Conservation (phyloP, 2,113 vertebrate species). For the Cisticola juncidis region DNA sequence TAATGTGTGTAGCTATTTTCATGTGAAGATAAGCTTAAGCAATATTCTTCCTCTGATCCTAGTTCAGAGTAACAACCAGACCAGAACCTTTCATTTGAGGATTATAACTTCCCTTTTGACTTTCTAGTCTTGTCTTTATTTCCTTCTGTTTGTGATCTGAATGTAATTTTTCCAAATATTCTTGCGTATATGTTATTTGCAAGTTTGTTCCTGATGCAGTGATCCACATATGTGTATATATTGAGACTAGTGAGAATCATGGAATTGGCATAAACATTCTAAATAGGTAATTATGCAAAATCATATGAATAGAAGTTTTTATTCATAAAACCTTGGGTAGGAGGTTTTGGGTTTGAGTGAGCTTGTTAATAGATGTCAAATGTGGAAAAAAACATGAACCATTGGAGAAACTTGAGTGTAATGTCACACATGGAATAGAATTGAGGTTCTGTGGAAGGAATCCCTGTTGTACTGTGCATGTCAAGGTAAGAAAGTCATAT, state of each 20-base stretch:
- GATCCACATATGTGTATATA: background rate
- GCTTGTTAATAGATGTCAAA: background rate
- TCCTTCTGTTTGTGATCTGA: background rate
- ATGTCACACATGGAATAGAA: no score
- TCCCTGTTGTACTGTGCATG: background rate
- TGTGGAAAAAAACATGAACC: background rate
- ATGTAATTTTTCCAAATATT: background rate
- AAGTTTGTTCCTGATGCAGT: background rate
- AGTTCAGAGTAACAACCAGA: background rate
- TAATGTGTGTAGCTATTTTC: background rate
- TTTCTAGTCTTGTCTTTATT: background rate
- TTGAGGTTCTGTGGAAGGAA: background rate
- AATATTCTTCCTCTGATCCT: slow-evolving; percentile 10
- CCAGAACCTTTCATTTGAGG: background rate
- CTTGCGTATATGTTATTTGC: background rate
- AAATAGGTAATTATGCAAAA: background rate
- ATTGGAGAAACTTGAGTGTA: background rate
- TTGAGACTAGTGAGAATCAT: background rate
- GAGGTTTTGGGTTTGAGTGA: background rate
- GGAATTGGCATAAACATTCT: background rate
- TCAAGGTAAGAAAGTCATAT: background rate
- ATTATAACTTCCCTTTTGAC: background rate
- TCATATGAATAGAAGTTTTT: background rate
- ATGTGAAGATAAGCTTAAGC: slow-evolving; percentile 7
- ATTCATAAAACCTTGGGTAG: background rate